Base-by-base conservation (phyloP, 2,113 vertebrate genomes). In the Xenopus borealis region DNA sequence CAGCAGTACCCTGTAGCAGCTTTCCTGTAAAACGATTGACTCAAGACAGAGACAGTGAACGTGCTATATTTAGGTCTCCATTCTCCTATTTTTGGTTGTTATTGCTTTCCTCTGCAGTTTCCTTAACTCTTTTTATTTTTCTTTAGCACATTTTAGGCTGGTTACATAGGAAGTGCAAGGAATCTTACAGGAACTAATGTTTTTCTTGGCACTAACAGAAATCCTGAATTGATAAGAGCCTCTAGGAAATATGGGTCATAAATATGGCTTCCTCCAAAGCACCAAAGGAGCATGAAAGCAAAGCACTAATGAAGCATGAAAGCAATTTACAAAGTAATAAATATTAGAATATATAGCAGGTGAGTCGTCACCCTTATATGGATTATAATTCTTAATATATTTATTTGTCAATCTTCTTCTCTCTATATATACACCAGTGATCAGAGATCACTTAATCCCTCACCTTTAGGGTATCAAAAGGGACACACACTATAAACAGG, bases 71-170 rank as follows among this genome's bases (percentile, higher is more conserved):
- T 94, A 92, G 88, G 72, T 81, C 82, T 83, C 90, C 84, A 89
- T 91, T 92, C 86, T 88, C 89, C 92, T 93, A 92, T 91, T 92
- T 90, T 88, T 78, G 85, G 86, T 84, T 85, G 88, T 85, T 83
- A 85, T 83, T 81, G 53, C 62, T 85, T 93, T 93, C 92, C 91
- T 90, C 80, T 87, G 83, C 78, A 81, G 86, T 83, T 93, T 93
- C 91, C 89, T 83, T 82, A 85, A 85, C 80, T 82, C 82, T 79
- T 80, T 83, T 64, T 44, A 2, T 50, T 79, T 81, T 85, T 82
- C 83, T 84, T 81, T 68, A 83, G 78, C 72, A 72, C 83, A 88
- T 88, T 88, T 85, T 72, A 84, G 80, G 77, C 81, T 80, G 72
- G 58, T 69, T 72, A 66, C 76, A 85, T 85, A 90, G 89, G 87